Conservation (phyloP, 2,888 invertebrate genomes). For the Apamea epomidion region DNA sequence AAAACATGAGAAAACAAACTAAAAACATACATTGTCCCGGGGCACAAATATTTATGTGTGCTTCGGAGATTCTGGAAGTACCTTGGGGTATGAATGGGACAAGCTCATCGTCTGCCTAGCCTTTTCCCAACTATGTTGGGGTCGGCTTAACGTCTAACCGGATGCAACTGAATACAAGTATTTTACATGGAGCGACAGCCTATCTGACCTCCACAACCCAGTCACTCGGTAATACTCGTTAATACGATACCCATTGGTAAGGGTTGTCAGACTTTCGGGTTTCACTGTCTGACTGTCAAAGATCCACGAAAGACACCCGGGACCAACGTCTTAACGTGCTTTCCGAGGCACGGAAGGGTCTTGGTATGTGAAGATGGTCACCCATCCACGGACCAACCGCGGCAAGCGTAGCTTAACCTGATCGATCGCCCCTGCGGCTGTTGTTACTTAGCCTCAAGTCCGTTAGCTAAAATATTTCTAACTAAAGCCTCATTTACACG, state of each 20-base stretch:
- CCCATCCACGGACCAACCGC: no score
- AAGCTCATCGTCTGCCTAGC: neutral
- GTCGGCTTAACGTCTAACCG: no score
- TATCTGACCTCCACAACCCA: neutral
- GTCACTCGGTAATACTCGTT: neutral
- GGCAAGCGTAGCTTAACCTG: neutral
- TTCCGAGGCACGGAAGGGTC: neutral
- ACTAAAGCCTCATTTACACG: neutral
- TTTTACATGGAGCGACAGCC: neutral
- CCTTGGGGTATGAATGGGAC: slow-evolving; percentile 37
- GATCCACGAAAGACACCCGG: neutral
- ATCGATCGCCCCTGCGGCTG: no score
- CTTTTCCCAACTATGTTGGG: neutral
- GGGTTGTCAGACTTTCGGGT: neutral
- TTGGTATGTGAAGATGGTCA: neutral
- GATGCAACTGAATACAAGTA: neutral
- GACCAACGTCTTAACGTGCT: neutral
- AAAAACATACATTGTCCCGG: slow-evolving; percentile 57
- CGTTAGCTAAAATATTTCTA: neutral
- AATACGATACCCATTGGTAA: neutral
- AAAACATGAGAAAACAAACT: slow-evolving; percentile 60
- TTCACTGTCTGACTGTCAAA: neutral
- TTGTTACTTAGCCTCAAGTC: neutral
- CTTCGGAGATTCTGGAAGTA: slow-evolving; percentile 38
- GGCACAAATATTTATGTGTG: slow-evolving; percentile 58